A percentile compares a stretch with the other conserved stretches of the same genome.
Conservation (phyloP, 92 coral and sea anemone genomes). For the Virgularia gustaviana region DNA sequence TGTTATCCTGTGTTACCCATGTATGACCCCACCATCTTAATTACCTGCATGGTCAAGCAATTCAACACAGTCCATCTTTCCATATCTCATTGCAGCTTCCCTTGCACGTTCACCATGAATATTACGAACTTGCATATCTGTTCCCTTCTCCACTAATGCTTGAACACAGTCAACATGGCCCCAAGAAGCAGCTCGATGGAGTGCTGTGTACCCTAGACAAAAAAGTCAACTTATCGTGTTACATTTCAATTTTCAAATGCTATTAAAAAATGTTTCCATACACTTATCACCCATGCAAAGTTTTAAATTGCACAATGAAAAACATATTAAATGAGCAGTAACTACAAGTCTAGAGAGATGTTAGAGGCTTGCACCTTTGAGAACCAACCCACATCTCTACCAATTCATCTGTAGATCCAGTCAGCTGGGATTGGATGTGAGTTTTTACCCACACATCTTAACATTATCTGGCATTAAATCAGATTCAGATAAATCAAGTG, state of each 20-base stretch:
- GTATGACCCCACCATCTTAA: too few species aligned
- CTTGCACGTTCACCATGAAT: slow-evolving; percentile 90
- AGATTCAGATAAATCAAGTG: too few species aligned
- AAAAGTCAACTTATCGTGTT: background rate
- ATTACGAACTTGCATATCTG: slow-evolving; percentile 69
- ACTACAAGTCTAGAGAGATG: background rate
- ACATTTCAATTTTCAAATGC: background rate
- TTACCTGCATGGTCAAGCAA: slow-evolving; percentile 84
- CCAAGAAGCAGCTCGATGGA: slow-evolving; percentile 96
- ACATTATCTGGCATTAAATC: too few species aligned
- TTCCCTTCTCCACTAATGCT: slow-evolving; percentile 63
- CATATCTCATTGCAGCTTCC: slow-evolving; percentile 87
- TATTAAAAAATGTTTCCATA: background rate
- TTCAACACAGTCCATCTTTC: slow-evolving; percentile 65
- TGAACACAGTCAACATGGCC: slow-evolving; percentile 72
- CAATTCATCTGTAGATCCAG: too few species aligned
- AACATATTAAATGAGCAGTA: background rate
- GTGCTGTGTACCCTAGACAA: slow-evolving; percentile 72
- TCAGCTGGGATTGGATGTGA: too few species aligned
- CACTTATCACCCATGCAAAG: background rate
- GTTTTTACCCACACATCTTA: too few species aligned
- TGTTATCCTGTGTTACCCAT: background rate
- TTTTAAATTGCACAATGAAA: background rate
- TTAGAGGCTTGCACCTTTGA: too few species aligned
- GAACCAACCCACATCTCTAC: too few species aligned